phyloP scores from a whole-genome alignment of 2,113 vertebrate species.

The Eurystomus gularis region DNA sequence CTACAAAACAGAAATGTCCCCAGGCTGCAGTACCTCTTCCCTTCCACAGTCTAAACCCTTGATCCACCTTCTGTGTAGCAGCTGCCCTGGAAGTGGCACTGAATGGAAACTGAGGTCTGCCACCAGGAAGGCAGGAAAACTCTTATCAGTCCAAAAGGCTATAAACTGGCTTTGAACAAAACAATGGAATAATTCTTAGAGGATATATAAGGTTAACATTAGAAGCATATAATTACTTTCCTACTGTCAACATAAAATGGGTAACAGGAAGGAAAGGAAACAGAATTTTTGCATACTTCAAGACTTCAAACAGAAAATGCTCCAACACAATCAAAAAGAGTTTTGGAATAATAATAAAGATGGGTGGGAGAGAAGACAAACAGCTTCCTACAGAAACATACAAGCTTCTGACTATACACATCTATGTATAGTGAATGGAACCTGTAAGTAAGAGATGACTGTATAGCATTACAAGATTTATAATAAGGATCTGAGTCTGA shows the following conservation, averaged over 20 bases:
- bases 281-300: constrained; percentile 30
- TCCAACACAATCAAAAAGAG: not conserved
- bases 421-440: not conserved
- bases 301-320: constrained; percentile 53
- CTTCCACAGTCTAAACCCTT: not conserved
- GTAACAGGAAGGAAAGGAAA: constrained; percentile 53
- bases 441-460: not conserved
- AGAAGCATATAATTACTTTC: constrained; percentile 2
- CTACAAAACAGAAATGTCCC: not conserved
- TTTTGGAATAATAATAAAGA: constrained; percentile 14
- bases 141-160: not conserved
- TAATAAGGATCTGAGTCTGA: not conserved
- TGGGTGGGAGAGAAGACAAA: constrained; percentile 7
- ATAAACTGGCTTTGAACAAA: not conserved
- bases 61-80: not conserved
- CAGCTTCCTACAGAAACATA: not conserved
- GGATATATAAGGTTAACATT: not conserved
- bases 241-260: constrained; percentile 15
- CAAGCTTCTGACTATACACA: not conserved
- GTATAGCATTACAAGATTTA: not conserved
- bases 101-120: not conserved
- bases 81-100: not conserved
- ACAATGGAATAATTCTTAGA: constrained; percentile 9
- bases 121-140: not conserved
- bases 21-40: not conserved